Evolutionary conservation across 2,797 vertebrate genomes (phyloP).

Genomic region (Ceryle rudis): DNA sequence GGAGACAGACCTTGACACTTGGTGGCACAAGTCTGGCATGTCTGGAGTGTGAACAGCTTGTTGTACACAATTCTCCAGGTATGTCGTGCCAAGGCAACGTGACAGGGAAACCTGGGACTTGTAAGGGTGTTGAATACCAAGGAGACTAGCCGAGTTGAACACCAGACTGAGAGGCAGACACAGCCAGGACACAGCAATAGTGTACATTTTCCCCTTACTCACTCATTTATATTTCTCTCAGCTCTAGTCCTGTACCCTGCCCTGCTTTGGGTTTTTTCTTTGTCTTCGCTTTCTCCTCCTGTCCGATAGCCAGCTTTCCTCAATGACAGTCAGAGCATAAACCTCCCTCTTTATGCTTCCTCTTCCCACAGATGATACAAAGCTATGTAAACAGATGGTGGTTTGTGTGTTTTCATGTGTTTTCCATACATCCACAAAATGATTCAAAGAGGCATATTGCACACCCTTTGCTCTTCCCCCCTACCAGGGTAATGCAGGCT

Average conservation of each 20-base stretch:
- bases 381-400: not conserved
- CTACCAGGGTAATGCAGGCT: not conserved
- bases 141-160: not conserved
- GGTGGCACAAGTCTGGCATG: not conserved
- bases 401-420: not conserved
- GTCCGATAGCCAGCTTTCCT: not conserved
- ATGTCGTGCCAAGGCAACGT: rapidly evolving
- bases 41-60: rapidly evolving
- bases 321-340: not conserved
- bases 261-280: not conserved
- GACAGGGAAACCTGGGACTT: not conserved
- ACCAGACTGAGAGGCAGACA: not conserved
- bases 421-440: not conserved
- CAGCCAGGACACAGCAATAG: not conserved
- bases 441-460: not conserved
- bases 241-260: not conserved
- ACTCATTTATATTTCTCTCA: not conserved
- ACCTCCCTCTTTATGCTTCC: not conserved
- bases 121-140: not conserved
- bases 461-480: not conserved
- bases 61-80: not conserved
- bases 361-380: not conserved
- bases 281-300: not conserved
- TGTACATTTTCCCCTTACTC: not conserved
- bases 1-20: rapidly evolving